Base-by-base conservation (phyloP, 2,888 invertebrate species). In the Rhingia rostrata region DNA sequence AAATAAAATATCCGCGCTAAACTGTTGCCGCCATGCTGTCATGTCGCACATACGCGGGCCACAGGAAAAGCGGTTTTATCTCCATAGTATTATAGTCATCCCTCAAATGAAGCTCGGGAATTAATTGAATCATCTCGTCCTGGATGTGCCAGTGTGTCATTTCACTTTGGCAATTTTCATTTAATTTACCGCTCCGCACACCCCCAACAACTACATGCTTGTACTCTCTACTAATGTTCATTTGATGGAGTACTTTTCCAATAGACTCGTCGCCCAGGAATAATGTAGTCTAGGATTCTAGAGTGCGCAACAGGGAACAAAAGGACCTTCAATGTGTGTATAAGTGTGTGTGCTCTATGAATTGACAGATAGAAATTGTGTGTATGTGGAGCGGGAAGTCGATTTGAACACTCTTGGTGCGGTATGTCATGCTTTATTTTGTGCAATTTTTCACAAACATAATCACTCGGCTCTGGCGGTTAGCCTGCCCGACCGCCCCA, bases 91-190 rank as follows among this genome's bases (percentile, higher is more conserved):
- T 30, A 49, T 33, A 45, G 47, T 49, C 37, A 35, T 61, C 12
- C 69, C 41, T 33, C 43, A 61, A 74, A 56, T 63, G 54, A 80
- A 73, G 53, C 53, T 67, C 53, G 41, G 6, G 45, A 43, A 45
- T 64, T 69, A 81, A 81, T 75, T 70, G 69, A 75, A 81, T 81
- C 35, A 75, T 63, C 41, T 37, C 54, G 49, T 64, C 64, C 56
- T 33, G 35, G 32, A 47, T 53, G 14, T 56, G 35, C 7, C 32
- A 43, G 41, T 35, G 47, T 70, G 69, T 69, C 81, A 75, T 12
- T 64, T 41, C 70, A 66, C 51, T 69, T 81, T 61, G 37, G 51
- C 32, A 41, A 70, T 64, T 63, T 77, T 66, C 70, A 77, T 72
- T 77, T 53, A 82, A 53, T 58, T 61, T 56, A 53, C 35, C 63